Conservation (phyloP, 2,797 vertebrate species). For the Onychomys torridus region DNA sequence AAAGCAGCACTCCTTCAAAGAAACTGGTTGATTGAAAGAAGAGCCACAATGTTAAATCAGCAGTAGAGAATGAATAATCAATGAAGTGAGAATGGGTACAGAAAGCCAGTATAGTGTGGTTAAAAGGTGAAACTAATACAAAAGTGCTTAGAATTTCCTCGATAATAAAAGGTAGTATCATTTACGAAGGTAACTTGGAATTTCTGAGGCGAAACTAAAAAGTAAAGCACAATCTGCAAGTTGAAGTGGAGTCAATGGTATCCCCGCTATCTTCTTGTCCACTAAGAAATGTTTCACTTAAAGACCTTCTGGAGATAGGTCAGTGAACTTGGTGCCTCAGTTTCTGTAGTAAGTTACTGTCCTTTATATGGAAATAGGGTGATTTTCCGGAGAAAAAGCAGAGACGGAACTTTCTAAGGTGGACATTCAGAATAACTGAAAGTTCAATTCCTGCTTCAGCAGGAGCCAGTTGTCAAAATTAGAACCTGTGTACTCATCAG, state of each 20-base stretch:
- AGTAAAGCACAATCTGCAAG: not conserved
- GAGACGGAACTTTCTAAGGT: accelerated
- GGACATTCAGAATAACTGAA: not conserved
- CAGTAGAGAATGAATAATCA: conserved; percentile 8
- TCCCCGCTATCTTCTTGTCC: not conserved
- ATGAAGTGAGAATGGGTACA: not conserved
- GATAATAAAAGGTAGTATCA: not conserved
- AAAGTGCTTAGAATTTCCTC: not conserved
- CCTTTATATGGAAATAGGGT: not conserved
- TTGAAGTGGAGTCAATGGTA: not conserved
- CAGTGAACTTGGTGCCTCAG: not conserved
- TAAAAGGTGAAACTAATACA: not conserved
- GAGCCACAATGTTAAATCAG: conserved; percentile 43
- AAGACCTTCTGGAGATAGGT: not conserved
- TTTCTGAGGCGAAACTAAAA: not conserved
- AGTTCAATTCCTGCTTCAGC: accelerated
- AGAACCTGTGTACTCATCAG: not conserved
- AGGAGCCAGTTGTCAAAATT: not conserved
- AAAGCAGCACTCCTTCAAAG: not conserved
- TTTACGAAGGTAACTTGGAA: not conserved
- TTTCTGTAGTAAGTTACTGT: not conserved
- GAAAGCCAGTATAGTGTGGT: not conserved
- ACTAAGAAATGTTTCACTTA: not conserved
- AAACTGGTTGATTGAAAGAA: conserved; percentile 3
- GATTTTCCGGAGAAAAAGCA: not conserved